These are phyloP conservation scores for Addax nasomaculatus DNA, from an alignment of 2,113 vertebrate species.

Conservation along the genomic window DNA sequence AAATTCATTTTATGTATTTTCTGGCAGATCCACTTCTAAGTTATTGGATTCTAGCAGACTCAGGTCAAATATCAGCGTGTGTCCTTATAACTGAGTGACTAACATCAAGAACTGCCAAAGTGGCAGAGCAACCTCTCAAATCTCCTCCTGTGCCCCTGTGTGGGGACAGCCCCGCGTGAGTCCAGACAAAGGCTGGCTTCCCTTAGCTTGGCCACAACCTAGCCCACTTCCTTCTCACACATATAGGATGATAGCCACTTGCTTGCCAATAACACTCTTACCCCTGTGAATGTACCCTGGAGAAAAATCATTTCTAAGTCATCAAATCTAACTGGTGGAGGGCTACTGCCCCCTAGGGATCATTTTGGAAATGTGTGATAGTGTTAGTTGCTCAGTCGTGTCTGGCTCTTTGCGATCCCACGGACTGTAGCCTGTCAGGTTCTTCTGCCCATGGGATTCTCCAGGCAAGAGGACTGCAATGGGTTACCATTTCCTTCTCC, in stretches of 20 bases:
- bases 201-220: background rate
- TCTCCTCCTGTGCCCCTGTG: background rate
- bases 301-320: background rate
- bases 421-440: rapidly evolving
- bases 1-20: background rate
- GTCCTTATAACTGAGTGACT: background rate
- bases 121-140: background rate
- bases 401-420: background rate
- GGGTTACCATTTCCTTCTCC: background rate
- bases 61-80: background rate
- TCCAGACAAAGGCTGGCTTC: background rate
- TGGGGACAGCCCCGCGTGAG: background rate
- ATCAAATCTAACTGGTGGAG: background rate
- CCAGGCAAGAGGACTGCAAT: background rate
- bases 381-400: background rate
- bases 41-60: background rate
- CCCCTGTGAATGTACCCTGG: background rate
- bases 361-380: background rate
- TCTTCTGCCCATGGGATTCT: background rate
- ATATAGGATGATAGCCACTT: background rate
- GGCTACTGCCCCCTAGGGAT: background rate
- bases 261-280: background rate
- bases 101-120: background rate
- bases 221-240: background rate
- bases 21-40: background rate